phyloP scores from a whole-genome alignment of 2,888 invertebrate species.

The Notodonta ziczac region DNA sequence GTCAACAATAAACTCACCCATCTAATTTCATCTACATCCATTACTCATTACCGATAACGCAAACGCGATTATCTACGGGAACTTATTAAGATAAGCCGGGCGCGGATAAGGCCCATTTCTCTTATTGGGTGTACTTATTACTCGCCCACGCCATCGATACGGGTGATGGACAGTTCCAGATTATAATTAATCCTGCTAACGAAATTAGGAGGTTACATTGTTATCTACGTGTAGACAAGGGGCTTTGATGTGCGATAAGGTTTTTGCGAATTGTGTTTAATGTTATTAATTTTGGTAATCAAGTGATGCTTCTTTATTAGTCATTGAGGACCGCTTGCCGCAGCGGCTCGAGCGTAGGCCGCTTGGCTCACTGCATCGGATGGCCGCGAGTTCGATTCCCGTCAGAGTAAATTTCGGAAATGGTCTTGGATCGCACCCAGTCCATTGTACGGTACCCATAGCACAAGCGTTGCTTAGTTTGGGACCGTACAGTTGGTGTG shows the following conservation, averaged over 20 bases:
- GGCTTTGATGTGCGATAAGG: not conserved
- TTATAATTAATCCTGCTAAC: conserved; percentile 71
- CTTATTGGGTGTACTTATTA: conserved; percentile 67
- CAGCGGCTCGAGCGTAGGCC: too few species aligned
- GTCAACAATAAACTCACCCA: conserved; percentile 53
- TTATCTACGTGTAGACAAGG: conserved; percentile 26
- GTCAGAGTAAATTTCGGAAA: too few species aligned
- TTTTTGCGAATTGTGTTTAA: not conserved
- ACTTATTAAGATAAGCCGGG: conserved; percentile 80
- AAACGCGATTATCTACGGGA: conserved; percentile 69
- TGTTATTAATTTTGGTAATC: not conserved
- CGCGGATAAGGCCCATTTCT: conserved; percentile 66
- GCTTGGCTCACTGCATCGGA: too few species aligned
- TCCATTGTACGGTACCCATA: too few species aligned
- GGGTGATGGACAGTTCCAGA: conserved; percentile 72
- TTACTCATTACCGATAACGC: conserved; percentile 50
- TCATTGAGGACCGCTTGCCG: not conserved
- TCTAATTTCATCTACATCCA: conserved; percentile 55
- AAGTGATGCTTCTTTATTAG: not conserved
- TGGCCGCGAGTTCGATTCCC: too few species aligned
- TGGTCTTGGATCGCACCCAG: too few species aligned
- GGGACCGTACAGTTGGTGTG: too few species aligned
- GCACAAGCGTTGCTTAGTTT: too few species aligned
- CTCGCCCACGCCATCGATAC: conserved; percentile 58
- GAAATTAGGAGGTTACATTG: conserved; percentile 45